These are phyloP conservation scores for Amiota mariae DNA, from an alignment of 2,888 invertebrate genomes.

Conservation along the genomic window DNA sequence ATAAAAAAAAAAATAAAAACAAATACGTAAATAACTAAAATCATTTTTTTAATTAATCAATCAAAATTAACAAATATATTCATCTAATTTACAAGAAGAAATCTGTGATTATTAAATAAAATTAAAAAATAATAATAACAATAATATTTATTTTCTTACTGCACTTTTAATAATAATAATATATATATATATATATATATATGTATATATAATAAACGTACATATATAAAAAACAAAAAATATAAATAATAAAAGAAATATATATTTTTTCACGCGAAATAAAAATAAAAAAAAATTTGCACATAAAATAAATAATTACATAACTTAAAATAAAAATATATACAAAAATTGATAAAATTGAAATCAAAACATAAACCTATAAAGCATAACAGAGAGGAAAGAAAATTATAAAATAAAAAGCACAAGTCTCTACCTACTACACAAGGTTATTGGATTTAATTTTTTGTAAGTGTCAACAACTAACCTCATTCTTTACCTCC, in stretches of 20 bases:
- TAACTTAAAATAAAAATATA: conserved; percentile 38
- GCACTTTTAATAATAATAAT: conserved; percentile 55
- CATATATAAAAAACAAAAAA: conserved; percentile 28
- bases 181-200: conserved; percentile 29
- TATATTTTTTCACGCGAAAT: conserved; percentile 32
- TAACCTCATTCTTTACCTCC: neutral
- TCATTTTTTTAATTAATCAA: conserved; percentile 28
- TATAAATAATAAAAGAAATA: conserved; percentile 27
- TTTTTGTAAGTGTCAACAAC: conserved; percentile 63
- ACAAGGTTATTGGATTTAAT: conserved; percentile 70
- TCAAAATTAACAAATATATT: conserved; percentile 31
- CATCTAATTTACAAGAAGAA: conserved; percentile 45
- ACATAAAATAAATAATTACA: conserved; percentile 36
- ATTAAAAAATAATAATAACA: conserved; percentile 43
- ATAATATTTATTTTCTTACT: conserved; percentile 64
- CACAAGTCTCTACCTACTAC: conserved; percentile 53
- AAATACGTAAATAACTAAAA: conserved; percentile 5
- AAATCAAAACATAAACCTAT: conserved; percentile 39
- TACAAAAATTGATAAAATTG: conserved; percentile 41
- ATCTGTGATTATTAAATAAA: conserved; percentile 66
- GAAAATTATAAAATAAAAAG: conserved; percentile 36
- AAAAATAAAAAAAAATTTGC: conserved; percentile 34
- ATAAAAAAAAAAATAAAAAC: conserved; percentile 35
- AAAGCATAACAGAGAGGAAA: conserved; percentile 33
- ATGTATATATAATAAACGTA: no score